These are phyloP conservation scores for Perca schrenkii DNA, from an alignment of 2,113 vertebrate genomes.

Conservation along the genomic window DNA sequence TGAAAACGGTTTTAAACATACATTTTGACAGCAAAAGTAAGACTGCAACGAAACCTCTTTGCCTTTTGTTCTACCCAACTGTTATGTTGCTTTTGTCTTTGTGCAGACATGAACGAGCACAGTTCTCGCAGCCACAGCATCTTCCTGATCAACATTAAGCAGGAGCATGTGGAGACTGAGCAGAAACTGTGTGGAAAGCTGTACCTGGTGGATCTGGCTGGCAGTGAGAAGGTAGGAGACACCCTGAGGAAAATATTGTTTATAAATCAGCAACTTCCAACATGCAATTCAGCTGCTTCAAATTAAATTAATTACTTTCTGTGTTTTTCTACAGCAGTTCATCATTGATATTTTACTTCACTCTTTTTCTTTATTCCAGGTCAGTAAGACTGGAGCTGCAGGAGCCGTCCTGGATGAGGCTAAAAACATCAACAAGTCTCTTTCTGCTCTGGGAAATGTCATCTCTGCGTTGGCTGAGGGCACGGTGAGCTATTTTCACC, in stretches of 20 bases:
- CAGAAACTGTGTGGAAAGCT: constrained; percentile 94
- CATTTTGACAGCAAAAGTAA: not conserved
- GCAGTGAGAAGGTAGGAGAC: constrained; percentile 90
- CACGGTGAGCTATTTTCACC: constrained; percentile 83
- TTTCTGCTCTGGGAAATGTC: constrained; percentile 94
- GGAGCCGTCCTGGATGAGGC: constrained; percentile 92
- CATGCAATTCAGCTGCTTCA: not conserved
- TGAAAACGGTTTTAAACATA: not conserved
- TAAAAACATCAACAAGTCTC: constrained; percentile 97
- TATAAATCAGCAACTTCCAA: not conserved
- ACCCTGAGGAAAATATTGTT: not conserved
- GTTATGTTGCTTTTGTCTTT: constrained; percentile 12
- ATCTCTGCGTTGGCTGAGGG: constrained; percentile 95
- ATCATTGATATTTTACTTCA: not conserved
- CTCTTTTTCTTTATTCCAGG: constrained; percentile 75
- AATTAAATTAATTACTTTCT: not conserved
- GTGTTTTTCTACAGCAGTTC: not conserved
- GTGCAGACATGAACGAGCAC: constrained; percentile 93
- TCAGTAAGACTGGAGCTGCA: constrained; percentile 93
- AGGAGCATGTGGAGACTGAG: constrained; percentile 93
- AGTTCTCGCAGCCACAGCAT: constrained; percentile 95
- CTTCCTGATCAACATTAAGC: constrained; percentile 96
- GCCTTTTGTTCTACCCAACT: not conserved
- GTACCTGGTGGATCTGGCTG: constrained; percentile 93
- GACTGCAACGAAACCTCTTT: not conserved